Conservation (phyloP, 2,113 vertebrate genomes). For the Siniperca knerii region DNA sequence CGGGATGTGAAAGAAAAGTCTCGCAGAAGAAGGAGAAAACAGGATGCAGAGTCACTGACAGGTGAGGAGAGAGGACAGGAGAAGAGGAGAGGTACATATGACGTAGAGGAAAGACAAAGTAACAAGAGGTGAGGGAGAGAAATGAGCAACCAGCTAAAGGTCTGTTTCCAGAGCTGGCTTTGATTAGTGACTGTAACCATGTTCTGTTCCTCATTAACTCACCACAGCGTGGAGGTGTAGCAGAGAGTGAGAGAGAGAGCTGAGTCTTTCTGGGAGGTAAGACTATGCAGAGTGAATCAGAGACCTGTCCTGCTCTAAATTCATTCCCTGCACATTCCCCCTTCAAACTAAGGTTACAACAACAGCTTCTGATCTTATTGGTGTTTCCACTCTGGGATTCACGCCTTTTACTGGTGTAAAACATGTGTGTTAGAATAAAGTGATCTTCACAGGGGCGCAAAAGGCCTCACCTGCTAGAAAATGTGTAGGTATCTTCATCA, state of each 20-base stretch:
- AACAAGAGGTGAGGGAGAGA: conserved; percentile 70
- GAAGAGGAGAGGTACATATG: conserved; percentile 51
- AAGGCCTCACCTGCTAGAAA: conserved; percentile 14
- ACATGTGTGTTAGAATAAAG: conserved; percentile 54
- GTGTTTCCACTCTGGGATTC: conserved; percentile 49
- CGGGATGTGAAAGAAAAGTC: conserved; percentile 1
- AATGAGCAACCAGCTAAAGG: conserved; percentile 68
- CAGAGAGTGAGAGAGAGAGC: conserved; percentile 20
- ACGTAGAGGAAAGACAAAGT: conserved; percentile 70
- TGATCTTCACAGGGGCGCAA: conserved; percentile 36
- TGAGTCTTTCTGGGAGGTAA: conserved; percentile 37
- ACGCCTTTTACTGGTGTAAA: conserved; percentile 38
- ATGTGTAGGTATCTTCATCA: conserved; percentile 44
- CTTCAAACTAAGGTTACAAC: conserved; percentile 45
- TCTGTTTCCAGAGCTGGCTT: conserved; percentile 78
- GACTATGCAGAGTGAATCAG: conserved; percentile 21
- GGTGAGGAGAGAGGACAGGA: conserved; percentile 42
- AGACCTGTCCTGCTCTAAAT: conserved; percentile 27
- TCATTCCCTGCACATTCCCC: conserved; percentile 25
- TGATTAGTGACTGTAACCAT: conserved; percentile 74
- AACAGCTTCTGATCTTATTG: conserved; percentile 60
- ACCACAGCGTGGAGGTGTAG: conserved; percentile 50
- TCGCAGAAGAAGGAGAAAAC: conserved; percentile 30
- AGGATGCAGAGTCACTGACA: conserved; percentile 44
- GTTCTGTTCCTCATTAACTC: conserved; percentile 78